A percentile compares a stretch with the other conserved stretches of the same genome.
phyloP scores from a whole-genome alignment of 1,140 invertebrate species.

The Ladona fulva region DNA sequence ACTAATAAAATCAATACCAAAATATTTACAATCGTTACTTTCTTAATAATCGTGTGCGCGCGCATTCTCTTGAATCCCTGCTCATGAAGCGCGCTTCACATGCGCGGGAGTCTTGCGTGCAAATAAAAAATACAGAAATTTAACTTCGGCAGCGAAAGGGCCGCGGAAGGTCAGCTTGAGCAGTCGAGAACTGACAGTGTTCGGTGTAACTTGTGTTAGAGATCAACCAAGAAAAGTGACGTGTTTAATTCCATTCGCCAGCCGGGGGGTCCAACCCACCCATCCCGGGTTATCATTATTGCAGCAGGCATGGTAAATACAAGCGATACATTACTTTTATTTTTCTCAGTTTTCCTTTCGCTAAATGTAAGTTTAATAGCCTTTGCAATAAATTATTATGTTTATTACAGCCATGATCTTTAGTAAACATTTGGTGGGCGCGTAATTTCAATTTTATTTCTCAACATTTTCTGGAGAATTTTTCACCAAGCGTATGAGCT shows the following conservation, averaged over 20 bases:
- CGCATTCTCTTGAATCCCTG: not conserved
- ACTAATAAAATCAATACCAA: too few relatives aligned
- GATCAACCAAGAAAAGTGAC: not conserved
- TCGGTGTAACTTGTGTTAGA: not conserved
- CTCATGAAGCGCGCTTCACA: not conserved
- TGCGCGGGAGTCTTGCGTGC: not conserved
- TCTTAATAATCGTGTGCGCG: not conserved
- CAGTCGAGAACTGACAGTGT: slow-evolving; percentile 3
- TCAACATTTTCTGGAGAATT: too few relatives aligned
- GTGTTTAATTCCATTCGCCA: not conserved
- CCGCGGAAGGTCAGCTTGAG: slow-evolving; percentile 5
- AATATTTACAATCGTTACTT: too few relatives aligned
- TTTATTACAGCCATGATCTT: too few relatives aligned
- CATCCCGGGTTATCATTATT: slow-evolving; percentile 1
- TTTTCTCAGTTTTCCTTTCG: too few relatives aligned
- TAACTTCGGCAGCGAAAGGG: not conserved
- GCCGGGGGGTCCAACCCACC: not conserved
- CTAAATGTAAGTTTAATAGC: too few relatives aligned
- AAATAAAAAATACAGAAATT: not conserved
- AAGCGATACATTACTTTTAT: too few relatives aligned
- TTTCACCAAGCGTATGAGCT: too few relatives aligned
- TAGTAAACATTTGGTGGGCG: too few relatives aligned
- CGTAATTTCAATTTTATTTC: too few relatives aligned
- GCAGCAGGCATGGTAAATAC: slow-evolving; percentile 7
- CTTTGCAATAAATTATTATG: too few relatives aligned